Evolutionary conservation across 2,113 vertebrate genomes (phyloP).

Genomic region (Neotragus pygmaeus): DNA sequence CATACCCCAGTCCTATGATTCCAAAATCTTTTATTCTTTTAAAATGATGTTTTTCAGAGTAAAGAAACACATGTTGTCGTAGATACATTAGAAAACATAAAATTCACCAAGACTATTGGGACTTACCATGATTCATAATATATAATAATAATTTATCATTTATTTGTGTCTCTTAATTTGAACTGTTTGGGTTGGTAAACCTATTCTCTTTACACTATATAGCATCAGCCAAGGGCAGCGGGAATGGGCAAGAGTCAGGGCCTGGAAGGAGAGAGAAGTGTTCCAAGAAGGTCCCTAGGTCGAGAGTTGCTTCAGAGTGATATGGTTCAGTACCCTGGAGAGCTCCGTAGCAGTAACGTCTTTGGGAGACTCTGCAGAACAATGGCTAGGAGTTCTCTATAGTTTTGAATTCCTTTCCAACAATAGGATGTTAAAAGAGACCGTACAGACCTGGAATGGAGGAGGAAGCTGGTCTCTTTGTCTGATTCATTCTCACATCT

Average conservation of each 20-base stretch:
- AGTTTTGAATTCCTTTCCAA: background rate
- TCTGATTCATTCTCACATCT: background rate
- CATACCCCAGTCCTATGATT: background rate
- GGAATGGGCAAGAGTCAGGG: background rate
- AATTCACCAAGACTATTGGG: background rate
- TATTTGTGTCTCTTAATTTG: background rate
- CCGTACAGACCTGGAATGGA: background rate
- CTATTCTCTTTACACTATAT: background rate
- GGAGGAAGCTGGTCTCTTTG: background rate
- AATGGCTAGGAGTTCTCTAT: background rate
- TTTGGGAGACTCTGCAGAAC: background rate
- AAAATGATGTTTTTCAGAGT: constrained; percentile 13
- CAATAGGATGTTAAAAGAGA: background rate
- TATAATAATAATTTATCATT: background rate
- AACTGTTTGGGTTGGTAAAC: background rate
- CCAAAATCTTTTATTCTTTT: background rate
- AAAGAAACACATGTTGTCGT: background rate
- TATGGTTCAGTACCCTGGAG: constrained; percentile 58
- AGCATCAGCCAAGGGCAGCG: background rate
- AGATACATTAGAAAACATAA: background rate
- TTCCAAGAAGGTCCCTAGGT: background rate
- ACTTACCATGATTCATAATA: background rate
- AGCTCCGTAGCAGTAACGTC: background rate
- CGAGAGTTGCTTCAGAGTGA: background rate
- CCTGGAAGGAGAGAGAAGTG: background rate